Conservation (phyloP, 1,140 invertebrate genomes). For the Carcinoscorpius rotundicauda region DNA sequence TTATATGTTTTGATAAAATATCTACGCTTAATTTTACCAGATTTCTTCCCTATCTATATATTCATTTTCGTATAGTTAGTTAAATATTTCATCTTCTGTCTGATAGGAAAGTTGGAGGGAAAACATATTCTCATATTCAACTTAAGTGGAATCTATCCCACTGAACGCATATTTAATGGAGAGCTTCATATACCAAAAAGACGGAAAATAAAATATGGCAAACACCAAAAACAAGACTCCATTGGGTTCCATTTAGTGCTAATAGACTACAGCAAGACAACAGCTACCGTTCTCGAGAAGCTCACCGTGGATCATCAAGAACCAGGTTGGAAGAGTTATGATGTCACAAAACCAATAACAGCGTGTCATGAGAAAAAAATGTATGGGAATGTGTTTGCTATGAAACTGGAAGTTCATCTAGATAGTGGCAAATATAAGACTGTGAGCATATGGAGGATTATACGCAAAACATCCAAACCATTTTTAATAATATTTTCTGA, state of each 20-base stretch:
- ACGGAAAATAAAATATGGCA: slow-evolving; percentile 17
- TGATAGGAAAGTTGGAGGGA: slow-evolving; percentile 9
- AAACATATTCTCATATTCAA: slow-evolving; percentile 30
- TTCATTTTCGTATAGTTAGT: too few species aligned
- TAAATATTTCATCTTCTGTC: too few species aligned
- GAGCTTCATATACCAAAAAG: slow-evolving; percentile 33
- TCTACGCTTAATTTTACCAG: too few species aligned
- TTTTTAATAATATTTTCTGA: slow-evolving; percentile 36
- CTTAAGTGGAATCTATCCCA: slow-evolving; percentile 28
- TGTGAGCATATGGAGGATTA: slow-evolving; percentile 10
- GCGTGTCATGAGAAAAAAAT: slow-evolving; percentile 24
- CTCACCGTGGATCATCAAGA: slow-evolving; percentile 19
- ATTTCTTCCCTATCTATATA: too few species aligned
- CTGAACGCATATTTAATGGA: slow-evolving; percentile 30
- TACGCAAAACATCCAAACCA: slow-evolving; percentile 27
- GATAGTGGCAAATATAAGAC: background rate
- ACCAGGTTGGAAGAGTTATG: slow-evolving; percentile 31
- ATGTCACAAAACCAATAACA: slow-evolving; percentile 27
- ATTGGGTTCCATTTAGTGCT: slow-evolving; percentile 20
- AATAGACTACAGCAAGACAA: slow-evolving; percentile 27
- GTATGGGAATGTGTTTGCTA: background rate
- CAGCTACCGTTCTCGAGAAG: slow-evolving; percentile 25
- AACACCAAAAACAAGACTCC: slow-evolving; percentile 20
- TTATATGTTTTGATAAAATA: too few species aligned
- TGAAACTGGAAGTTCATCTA: background rate